phyloP scores from a whole-genome alignment of 2,888 invertebrate species.

The Hypolimnas misippus region DNA sequence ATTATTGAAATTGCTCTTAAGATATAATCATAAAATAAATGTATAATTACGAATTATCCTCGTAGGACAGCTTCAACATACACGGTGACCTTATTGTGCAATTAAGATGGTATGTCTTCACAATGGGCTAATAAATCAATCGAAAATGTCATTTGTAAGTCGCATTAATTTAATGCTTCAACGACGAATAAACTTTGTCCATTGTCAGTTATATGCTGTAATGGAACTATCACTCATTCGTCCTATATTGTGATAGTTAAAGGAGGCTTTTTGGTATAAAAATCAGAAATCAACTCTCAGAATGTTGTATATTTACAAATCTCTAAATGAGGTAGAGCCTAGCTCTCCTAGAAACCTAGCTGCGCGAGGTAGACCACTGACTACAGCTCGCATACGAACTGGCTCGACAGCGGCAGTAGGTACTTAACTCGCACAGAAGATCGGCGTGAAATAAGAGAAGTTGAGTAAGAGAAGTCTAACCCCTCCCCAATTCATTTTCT shows the following conservation, averaged over 20 bases:
- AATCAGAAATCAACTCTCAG: no score
- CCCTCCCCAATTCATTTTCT: no score
- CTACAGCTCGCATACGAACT: no score
- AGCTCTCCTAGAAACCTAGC: no score
- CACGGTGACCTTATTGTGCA: constrained; percentile 62
- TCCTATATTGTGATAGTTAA: background rate
- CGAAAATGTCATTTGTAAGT: constrained; percentile 56
- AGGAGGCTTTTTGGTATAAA: no score
- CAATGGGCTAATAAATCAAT: constrained; percentile 73
- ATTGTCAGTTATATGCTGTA: constrained; percentile 22
- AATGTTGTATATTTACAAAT: background rate
- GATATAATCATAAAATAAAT: constrained; percentile 19
- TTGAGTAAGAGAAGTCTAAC: no score
- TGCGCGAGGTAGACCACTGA: no score
- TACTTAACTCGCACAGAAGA: no score
- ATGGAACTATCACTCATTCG: constrained; percentile 27
- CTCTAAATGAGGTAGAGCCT: background rate
- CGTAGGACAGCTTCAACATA: constrained; percentile 42
- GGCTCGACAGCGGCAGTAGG: no score
- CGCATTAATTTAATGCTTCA: constrained; percentile 15
- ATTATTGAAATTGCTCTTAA: constrained; percentile 37
- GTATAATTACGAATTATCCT: constrained; percentile 23
- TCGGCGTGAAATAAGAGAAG: no score
- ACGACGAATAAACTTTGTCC: constrained; percentile 20
- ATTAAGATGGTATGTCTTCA: constrained; percentile 59